These are phyloP conservation scores for Teleiodes luculella DNA, from an alignment of 2,888 invertebrate species.

Conservation along the genomic window DNA sequence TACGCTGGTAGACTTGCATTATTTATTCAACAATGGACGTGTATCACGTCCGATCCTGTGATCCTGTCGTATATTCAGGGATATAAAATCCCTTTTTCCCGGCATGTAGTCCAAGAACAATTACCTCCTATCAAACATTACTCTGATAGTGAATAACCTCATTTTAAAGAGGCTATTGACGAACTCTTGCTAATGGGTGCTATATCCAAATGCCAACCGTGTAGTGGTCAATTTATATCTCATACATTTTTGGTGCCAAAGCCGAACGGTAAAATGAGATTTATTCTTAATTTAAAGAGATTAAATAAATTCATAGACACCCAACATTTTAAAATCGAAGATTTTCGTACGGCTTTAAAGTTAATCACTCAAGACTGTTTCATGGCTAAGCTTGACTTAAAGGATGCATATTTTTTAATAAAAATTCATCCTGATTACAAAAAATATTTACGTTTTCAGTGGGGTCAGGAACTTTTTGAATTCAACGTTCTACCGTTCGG, in stretches of 20 bases:
- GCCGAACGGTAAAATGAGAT: conserved; percentile 7
- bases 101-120: neutral
- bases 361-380: conserved; percentile 13
- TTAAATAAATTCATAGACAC: conserved; percentile 18
- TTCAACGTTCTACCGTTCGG: conserved; percentile 21
- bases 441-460: conserved; percentile 17
- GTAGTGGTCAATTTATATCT: conserved; percentile 7
- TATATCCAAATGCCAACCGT: conserved; percentile 5
- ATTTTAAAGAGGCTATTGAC: conserved; percentile 8
- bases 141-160: neutral
- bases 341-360: conserved; percentile 18
- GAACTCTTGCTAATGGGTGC: conserved; percentile 1
- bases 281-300: conserved; percentile 12
- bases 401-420: conserved; percentile 18
- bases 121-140: neutral
- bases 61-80: conserved; percentile 18
- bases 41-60: conserved; percentile 8
- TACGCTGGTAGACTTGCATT: conserved; percentile 5
- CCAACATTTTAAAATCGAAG: conserved; percentile 21
- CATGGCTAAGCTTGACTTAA: conserved; percentile 16
- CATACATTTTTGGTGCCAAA: conserved; percentile 6
- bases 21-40: conserved; percentile 8
- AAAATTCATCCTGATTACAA: conserved; percentile 7
- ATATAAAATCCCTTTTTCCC: conserved; percentile 7
- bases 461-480: conserved; percentile 11